These are phyloP conservation scores for Lasioglossum zephyrum DNA, from an alignment of 2,888 invertebrate genomes.

Conservation along the genomic window DNA sequence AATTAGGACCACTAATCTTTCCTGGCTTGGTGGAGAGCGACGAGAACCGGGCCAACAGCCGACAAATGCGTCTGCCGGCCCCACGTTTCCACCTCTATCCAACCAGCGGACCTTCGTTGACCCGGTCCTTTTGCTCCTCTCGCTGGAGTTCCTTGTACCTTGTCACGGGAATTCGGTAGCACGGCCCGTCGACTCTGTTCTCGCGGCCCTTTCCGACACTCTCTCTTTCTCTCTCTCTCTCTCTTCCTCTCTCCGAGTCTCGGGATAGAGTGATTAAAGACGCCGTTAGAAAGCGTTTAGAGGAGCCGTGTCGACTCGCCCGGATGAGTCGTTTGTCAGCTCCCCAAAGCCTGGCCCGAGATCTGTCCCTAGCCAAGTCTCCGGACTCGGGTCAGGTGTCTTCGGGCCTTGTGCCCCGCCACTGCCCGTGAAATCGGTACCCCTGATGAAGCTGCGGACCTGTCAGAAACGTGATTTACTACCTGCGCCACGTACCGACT, in stretches of 20 bases:
- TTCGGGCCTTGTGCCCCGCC: not conserved
- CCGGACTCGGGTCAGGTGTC: not conserved
- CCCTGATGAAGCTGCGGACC: conserved; percentile 2
- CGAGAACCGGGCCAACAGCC: conserved; percentile 75
- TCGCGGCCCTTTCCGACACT: conserved; percentile 36
- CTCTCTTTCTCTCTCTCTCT: not conserved
- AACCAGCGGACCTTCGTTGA: conserved; percentile 29
- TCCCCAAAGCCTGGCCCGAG: not conserved
- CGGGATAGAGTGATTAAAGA: conserved; percentile 58
- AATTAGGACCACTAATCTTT: conserved; percentile 74
- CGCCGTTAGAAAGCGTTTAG: conserved; percentile 43
- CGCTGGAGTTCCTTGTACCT: conserved; percentile 50
- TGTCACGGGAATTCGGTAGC: conserved; percentile 70
- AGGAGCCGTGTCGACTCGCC: conserved; percentile 10
- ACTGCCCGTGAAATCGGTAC: conserved; percentile 2
- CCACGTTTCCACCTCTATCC: conserved; percentile 44
- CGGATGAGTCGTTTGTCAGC: conserved; percentile 29
- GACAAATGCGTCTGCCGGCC: conserved; percentile 78
- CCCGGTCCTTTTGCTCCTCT: conserved; percentile 21
- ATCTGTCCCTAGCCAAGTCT: not conserved
- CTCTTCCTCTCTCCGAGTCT: not conserved
- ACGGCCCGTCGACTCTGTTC: conserved; percentile 41
- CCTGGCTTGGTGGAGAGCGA: conserved; percentile 64
- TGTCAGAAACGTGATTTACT: conserved; percentile 15
- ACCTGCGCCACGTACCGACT: not conserved